Evolutionary conservation across 2,113 vertebrate species (phyloP).

Genomic region (Petroica traversi): DNA sequence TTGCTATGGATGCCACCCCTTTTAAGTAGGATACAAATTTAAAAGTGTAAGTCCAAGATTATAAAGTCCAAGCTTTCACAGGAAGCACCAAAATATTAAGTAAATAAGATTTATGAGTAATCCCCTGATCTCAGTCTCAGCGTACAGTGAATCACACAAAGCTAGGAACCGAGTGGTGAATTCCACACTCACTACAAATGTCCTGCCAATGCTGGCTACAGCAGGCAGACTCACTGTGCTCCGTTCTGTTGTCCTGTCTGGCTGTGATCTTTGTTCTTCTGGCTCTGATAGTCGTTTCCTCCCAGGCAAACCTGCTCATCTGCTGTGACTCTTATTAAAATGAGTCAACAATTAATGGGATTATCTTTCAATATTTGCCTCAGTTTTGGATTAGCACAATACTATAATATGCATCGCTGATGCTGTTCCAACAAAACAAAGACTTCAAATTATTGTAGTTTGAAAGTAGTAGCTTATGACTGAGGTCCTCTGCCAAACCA

Average conservation of each 20-base stretch:
- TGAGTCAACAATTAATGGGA: background rate
- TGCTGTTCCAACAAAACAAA: background rate
- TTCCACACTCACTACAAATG: background rate
- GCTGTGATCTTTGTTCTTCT: background rate
- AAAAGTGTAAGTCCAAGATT: background rate
- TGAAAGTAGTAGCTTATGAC: background rate
- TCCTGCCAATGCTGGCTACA: background rate
- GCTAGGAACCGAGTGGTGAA: background rate
- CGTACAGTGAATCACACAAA: background rate
- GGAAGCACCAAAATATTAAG: background rate
- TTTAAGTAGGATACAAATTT: background rate
- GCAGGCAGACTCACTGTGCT: background rate
- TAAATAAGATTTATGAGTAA: background rate
- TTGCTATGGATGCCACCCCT: background rate
- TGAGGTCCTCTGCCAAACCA: background rate
- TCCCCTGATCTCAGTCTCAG: background rate
- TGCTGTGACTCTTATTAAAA: background rate
- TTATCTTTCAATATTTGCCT: background rate
- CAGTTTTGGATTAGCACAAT: background rate
- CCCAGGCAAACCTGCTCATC: background rate
- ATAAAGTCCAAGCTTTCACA: background rate
- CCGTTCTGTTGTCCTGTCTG: background rate
- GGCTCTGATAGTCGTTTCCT: background rate
- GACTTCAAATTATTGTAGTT: background rate
- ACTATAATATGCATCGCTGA: background rate